Base-by-base conservation (phyloP, 2,888 invertebrate species). In the Hypercompe scribonia region DNA sequence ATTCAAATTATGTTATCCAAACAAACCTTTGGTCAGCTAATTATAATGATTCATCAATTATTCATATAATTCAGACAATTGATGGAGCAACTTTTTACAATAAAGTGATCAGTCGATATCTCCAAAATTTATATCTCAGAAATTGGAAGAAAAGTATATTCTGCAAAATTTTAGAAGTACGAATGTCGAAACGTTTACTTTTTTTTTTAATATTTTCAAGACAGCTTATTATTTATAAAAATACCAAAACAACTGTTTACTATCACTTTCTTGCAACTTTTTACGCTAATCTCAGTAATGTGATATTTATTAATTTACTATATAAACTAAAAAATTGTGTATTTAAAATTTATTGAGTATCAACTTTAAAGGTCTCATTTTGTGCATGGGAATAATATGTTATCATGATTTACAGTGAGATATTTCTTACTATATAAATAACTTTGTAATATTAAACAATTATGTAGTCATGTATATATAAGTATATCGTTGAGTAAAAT, bases 381-480 rank as follows among this genome's bases (percentile, higher is more conserved):
- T 36, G 8, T 28, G 13, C 13, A 58, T 2, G 28, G 61, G 31
- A 58, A 58, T 50, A 33, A 42, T 18, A 33, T 33, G 39, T 65
- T 66, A 67, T 71, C 68, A 69, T 68, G 46, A 68, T 78, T 74
- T 71, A 73, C 61, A 72, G 72, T 70, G 36, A 72, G 65, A 71
- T 61, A 78, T 73, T 67, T 79, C 71, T 81, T 81, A 74, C 72
- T 65, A 68, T 74, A 73, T 76, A 77, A 74, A 74, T 77, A 83
- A 78, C 80, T 78, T 73, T 76, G 46, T 82, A 83, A 81, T 75
- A 69, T 70, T 78, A 71, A 79, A 68, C 81, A 84, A 81, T 77
- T 50, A n/a, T 83, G 82, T 90, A 90, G 89, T 90, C 88, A 89
- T 94, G 92, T 93, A 92, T 86, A 93, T 61, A 31, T 93, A 92